Percentiles rank a stretch among this genome's conserved stretches.
Conservation (phyloP, 1,140 invertebrate species). For the Drosophila leontia region DNA sequence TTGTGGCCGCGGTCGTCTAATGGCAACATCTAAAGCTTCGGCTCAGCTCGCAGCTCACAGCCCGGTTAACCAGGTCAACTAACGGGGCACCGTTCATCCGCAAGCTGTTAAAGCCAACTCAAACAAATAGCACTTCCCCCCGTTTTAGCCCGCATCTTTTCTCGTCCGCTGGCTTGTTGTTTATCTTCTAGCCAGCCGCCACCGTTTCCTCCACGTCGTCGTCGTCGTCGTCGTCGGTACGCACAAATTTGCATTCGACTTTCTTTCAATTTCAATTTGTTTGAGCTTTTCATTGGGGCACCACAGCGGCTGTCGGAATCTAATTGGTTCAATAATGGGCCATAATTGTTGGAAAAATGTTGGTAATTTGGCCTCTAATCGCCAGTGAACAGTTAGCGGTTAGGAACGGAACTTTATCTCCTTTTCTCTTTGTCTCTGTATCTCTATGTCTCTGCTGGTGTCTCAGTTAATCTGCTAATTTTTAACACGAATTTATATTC, state of each 20-base stretch:
- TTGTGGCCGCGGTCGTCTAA: slow-evolving; percentile 5
- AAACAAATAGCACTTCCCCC: slow-evolving; percentile 77
- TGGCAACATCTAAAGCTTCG: slow-evolving; percentile 21
- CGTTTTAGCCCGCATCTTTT: slow-evolving; percentile 47
- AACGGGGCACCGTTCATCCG: slow-evolving; percentile 73
- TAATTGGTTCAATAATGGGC: slow-evolving; percentile 64
- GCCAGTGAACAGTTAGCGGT: slow-evolving; percentile 58
- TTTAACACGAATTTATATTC: neutral
- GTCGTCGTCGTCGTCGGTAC: slow-evolving; percentile 19
- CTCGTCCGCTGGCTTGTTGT: slow-evolving; percentile 22
- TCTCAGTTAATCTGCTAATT: neutral
- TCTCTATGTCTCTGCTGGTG: neutral
- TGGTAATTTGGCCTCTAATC: slow-evolving; percentile 71
- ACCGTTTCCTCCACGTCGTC: slow-evolving; percentile 2
- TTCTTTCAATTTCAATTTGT: slow-evolving; percentile 65
- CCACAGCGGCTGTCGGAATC: neutral
- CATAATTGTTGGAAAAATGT: slow-evolving; percentile 73
- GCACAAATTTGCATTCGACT: slow-evolving; percentile 61
- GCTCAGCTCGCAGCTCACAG: slow-evolving; percentile 33
- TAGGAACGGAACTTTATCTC: slow-evolving; percentile 21
- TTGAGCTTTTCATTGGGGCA: slow-evolving; percentile 35
- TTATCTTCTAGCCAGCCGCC: slow-evolving; percentile 16
- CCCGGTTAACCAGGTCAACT: slow-evolving; percentile 76
- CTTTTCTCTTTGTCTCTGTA: neutral
- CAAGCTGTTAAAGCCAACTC: slow-evolving; percentile 78